Evolutionary conservation across 2,888 invertebrate species (phyloP).

Genomic region (Megalurothrips usitatus): DNA sequence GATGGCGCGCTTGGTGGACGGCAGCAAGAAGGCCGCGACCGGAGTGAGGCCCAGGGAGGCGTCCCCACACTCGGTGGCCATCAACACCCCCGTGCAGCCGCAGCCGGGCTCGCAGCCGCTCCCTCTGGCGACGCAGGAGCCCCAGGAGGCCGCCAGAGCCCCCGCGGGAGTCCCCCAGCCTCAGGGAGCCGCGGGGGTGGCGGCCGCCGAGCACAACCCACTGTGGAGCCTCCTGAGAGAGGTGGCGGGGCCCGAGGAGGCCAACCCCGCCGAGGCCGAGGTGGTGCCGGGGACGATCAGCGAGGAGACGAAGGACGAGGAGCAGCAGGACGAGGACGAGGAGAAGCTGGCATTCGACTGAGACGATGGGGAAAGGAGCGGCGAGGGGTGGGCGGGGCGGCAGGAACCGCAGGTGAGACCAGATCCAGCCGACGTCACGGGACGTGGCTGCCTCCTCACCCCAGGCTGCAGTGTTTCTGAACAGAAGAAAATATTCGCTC

Average conservation of each 20-base stretch:
- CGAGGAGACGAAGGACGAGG: slow-evolving; percentile 49
- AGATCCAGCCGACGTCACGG: not conserved
- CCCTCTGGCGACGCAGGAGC: not conserved
- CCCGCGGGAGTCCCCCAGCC: too few relatives aligned
- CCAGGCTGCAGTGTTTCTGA: not conserved
- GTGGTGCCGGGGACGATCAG: slow-evolving; percentile 51
- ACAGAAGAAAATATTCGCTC: slow-evolving; percentile 1
- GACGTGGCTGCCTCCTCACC: slow-evolving; percentile 48
- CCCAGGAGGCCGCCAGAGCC: slow-evolving; percentile 37
- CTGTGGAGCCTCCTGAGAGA: slow-evolving; percentile 60
- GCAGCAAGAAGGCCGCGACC: slow-evolving; percentile 34
- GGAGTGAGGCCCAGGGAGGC: slow-evolving; percentile 32
- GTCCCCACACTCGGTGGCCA: slow-evolving; percentile 31
- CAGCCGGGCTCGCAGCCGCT: slow-evolving; percentile 14
- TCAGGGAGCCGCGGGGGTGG: slow-evolving; percentile 49
- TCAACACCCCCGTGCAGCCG: slow-evolving; percentile 31
- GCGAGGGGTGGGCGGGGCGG: not conserved
- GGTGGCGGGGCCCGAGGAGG: slow-evolving; percentile 49
- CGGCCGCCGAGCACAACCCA: slow-evolving; percentile 57
- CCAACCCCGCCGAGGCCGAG: slow-evolving; percentile 50
- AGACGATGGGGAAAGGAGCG: not conserved
- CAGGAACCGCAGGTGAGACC: not conserved
- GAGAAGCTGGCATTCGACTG: slow-evolving; percentile 13
- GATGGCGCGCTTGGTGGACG: slow-evolving; percentile 35
- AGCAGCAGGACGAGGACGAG: slow-evolving; percentile 48